Base-by-base conservation (phyloP, 2,888 invertebrate species). In the Chirona hameri region DNA sequence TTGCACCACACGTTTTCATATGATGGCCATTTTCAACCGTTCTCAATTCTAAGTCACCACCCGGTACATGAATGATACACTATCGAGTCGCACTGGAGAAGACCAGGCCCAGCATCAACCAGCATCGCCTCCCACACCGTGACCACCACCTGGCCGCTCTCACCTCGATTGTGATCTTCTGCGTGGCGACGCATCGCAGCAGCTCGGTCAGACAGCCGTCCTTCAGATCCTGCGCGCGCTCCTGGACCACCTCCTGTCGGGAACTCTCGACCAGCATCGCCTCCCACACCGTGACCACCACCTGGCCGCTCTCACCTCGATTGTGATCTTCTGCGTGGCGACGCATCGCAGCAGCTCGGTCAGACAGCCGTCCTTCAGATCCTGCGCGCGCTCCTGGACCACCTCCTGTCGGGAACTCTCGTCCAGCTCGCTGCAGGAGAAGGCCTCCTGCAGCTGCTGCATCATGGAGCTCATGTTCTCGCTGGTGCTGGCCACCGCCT, bases 261-360 rank as follows among this genome's bases (percentile, higher is more conserved):
- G 46, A 1, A 24, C 46, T 12, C 39, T 46, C 46, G 39, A 7
- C 39, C 39, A 39, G 7, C 2, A 39, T 39, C 39, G 4, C 7
- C 39, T 39, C 39, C 7, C 39, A 39, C 2, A 39, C 39, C 39
- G 39, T 39, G 39, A 39, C 39, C 7, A 2, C 7, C 39, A 39
- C 2, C 2, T 39, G 4, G 7, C 39, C 39, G 39, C 39, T 5
- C 39, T 39, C 14, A 76, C 76, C 76, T 76, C 76, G 46, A 76
- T 46, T 9, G 24, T 46, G 46, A 76, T 76, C 10, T 39, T 76
- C 5, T 76, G 76, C 24, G 12, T 24, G 9, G 18, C 10, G 10
- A 76, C 76, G 10, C 76, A 76, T 39, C 76, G 76, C 46, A 76
- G 15, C 21, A 76, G 76, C 46, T 76, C 76, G 46, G 31, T 46